Percentiles rank a stretch among this genome's conserved stretches.
These are phyloP conservation scores for Idris sp. DNA, from an alignment of 1,140 invertebrate species.

Conservation along the genomic window DNA sequence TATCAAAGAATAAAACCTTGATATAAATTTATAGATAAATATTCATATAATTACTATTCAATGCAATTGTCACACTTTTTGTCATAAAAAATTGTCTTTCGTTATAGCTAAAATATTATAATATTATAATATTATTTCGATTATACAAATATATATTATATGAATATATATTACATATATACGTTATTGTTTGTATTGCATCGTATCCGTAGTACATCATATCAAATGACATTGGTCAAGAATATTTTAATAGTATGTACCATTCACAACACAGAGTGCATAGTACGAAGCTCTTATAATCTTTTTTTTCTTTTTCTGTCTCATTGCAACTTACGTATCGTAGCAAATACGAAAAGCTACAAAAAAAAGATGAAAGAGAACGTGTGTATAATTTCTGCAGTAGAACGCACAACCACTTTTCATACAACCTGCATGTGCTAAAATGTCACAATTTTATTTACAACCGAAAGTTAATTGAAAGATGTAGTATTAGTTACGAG, in stretches of 20 bases:
- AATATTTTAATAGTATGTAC: slow-evolving; percentile 68
- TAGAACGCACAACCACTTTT: slow-evolving; percentile 77
- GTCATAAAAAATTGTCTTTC: slow-evolving; percentile 78
- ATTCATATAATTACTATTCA: slow-evolving; percentile 69
- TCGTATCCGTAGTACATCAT: slow-evolving; percentile 68
- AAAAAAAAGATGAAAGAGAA: slow-evolving; percentile 62
- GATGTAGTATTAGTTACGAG: slow-evolving; percentile 8
- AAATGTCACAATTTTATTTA: slow-evolving; percentile 64
- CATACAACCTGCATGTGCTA: slow-evolving; percentile 76
- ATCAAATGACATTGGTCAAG: slow-evolving; percentile 58
- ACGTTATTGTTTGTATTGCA: slow-evolving; percentile 69
- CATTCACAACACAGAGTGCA: slow-evolving; percentile 80
- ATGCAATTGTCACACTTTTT: slow-evolving; percentile 71
- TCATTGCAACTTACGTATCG: slow-evolving; percentile 61
- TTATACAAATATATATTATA: slow-evolving; percentile 75
- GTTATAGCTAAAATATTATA: slow-evolving; percentile 77
- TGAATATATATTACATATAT: slow-evolving; percentile 67
- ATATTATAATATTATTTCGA: slow-evolving; percentile 76
- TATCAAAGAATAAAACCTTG: slow-evolving; percentile 66
- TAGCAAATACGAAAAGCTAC: slow-evolving; percentile 40
- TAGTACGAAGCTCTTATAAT: slow-evolving; percentile 76
- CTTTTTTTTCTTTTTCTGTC: slow-evolving; percentile 59
- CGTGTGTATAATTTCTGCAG: slow-evolving; percentile 68
- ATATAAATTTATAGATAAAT: slow-evolving; percentile 72
- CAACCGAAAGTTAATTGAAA: slow-evolving; percentile 34